Base-by-base conservation (phyloP, 2,888 invertebrate genomes). In the Phymatocera aterrima region DNA sequence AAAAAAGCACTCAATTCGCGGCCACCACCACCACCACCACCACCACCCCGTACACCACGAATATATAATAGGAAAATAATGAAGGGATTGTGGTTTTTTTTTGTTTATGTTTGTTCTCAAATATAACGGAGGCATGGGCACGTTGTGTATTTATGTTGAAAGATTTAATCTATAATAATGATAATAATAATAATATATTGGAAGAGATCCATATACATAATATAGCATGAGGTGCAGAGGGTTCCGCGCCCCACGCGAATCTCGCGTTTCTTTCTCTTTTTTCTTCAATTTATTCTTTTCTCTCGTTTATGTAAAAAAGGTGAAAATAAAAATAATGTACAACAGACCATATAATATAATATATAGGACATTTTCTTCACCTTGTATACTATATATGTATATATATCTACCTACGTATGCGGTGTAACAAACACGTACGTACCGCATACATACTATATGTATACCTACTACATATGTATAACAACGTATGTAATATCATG, bases 311-410 rank as follows among this genome's bases (percentile, higher is more conserved):
- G 51, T 51, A 75, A 89, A 89, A 89, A 89, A 88, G 88, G 86
- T 89, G 89, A 87, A 89, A 89, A 89, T 89, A 89, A 89, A 89
- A 88, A 87, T 89, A 89, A 88, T 89, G 87, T 89, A 89, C 89
- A 89, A 89, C 87, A 88, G 88, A 89, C 87, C n/a, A n/a, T n/a
- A n/a, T n/a, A n/a, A n/a, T n/a, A 12, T 43, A 43, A 6, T 43
- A 64, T 64, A 37, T 64, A 64, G 34, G 37, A 64, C 43, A 10
- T 43, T 57, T 83, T 79, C 79, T 81, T 82, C 81, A 82, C 81
- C 80, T 79, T 80, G 79, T 77, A 46, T 77, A 78, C 65, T 78
- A 48, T 79, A 54, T 78, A 61, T 81, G 24, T 64, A 28, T 80
- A 72, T 72, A 28, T 77, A 68, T 77, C 3, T 64, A 61, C 18